Conservation (phyloP, 2,797 vertebrate genomes). For the Malurus splendens region DNA sequence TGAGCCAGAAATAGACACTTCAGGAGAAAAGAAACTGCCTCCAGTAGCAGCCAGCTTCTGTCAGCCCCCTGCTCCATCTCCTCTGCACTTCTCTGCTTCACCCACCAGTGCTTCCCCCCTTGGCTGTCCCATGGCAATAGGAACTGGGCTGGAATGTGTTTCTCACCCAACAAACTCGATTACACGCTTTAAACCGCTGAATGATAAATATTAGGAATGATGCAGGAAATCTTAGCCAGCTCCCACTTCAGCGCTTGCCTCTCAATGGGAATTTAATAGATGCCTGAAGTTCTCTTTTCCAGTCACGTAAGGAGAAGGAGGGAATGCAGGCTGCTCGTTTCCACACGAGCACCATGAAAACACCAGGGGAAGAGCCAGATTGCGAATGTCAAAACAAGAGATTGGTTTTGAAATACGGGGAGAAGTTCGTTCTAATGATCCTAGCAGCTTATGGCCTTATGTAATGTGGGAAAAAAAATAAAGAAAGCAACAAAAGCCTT, state of each 20-base stretch:
- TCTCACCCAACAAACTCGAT: background rate
- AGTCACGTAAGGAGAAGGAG: background rate
- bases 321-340: background rate
- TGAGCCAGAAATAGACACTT: conserved; percentile 41
- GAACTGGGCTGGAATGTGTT: background rate
- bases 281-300: background rate
- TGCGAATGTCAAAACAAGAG: conserved; percentile 32
- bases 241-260: background rate
- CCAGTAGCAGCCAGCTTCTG: background rate
- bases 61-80: background rate
- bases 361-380: background rate
- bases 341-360: background rate
- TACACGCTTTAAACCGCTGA: background rate
- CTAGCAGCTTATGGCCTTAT: background rate
- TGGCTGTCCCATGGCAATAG: background rate
- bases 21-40: background rate
- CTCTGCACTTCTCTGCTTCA: background rate
- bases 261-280: background rate
- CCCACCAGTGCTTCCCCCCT: background rate
- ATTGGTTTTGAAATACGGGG: background rate
- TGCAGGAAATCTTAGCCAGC: background rate
- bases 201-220: background rate
- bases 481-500: background rate
- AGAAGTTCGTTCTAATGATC: conserved; percentile 8
- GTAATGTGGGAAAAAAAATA: background rate